Base-by-base conservation (phyloP, 2,888 invertebrate species). In the Epiperipatus broadwayi region DNA sequence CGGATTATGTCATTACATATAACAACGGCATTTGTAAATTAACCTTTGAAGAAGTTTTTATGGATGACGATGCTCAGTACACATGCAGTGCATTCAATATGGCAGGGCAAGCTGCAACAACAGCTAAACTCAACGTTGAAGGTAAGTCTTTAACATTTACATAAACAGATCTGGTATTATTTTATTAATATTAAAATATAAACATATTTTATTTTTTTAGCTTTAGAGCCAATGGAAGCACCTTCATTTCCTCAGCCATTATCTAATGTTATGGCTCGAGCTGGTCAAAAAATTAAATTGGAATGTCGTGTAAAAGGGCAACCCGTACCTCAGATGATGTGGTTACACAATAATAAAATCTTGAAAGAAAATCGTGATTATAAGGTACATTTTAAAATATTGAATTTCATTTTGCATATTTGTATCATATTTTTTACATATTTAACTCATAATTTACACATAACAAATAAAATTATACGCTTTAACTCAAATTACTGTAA, bases 1-100 rank as follows among this genome's bases (percentile, higher is more conserved):
- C 72, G 2, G 73, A 75, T 54, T 80, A 76, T 53, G 60, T 69
- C 44, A 78, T 78, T 44, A 78, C 74, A 14, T 78, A 75, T 53
- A 80, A 80, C 53, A 80, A 81, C 52, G 80, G 81, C 3, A 73
- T 75, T 38, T 80, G 79, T 35, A 64, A 72, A 20, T 55, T 83
- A 41, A 70, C 69, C 48, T 73, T 80, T 47, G 74, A 77, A 36
- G 72, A 72, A 52, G 66, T 75, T 3, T 64, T 65, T 41, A 52
- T 69, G 30, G 71, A 71, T 38, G 78, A 81, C 54, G 69, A 71
- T 46, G 78, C 73, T 0, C 67, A 69, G 33, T 78, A 75, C 51
- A 69, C 69, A 0, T 76, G 76, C 52, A 70, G 69, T 49, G 77
- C 77, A 5, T 61, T 64, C 1, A 78, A 78, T 60, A 66, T 68